Conservation (phyloP, 1,140 invertebrate species). For the Zaprionus camerounensis region DNA sequence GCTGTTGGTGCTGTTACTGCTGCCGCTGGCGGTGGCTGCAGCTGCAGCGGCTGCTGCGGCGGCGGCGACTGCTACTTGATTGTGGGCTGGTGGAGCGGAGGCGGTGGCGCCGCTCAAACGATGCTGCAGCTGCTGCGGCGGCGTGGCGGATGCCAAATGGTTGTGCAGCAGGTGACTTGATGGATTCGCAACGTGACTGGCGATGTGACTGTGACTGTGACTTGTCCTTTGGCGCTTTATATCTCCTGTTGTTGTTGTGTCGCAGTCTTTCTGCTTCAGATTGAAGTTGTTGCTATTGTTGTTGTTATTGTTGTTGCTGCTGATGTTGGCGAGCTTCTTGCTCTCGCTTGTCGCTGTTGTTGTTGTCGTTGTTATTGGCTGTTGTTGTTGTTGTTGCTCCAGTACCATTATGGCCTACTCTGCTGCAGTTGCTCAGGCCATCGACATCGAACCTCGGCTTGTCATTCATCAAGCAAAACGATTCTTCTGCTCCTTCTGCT, state of each 20-base stretch:
- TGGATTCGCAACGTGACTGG: conserved; percentile 15
- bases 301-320: conserved; percentile 24
- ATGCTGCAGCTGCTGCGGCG: conserved; percentile 43
- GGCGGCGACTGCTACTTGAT: not conserved
- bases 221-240: conserved; percentile 33
- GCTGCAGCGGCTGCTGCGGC: conserved; percentile 1
- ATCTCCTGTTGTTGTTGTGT: conserved; percentile 20
- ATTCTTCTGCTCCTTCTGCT: too few species aligned
- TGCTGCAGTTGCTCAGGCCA: conserved; percentile 44
- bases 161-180: conserved; percentile 21
- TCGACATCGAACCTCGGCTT: conserved; percentile 31
- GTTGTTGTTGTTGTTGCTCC: conserved; percentile 65
- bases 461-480: not conserved
- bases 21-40: conserved; percentile 23
- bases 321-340: conserved; percentile 57
- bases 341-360: conserved; percentile 36
- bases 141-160: conserved; percentile 38
- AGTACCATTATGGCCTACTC: conserved; percentile 75
- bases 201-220: conserved; percentile 29
- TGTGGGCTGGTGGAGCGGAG: conserved; percentile 1
- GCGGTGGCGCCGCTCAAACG: conserved; percentile 28
- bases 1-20: conserved; percentile 8
- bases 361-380: conserved; percentile 37
- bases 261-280: conserved; percentile 44
- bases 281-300: conserved; percentile 35